Evolutionary conservation across 2,888 invertebrate species (phyloP), one percentile per base, ranked within the genome.

Genomic region (Drosophila suboccidentalis): DNA sequence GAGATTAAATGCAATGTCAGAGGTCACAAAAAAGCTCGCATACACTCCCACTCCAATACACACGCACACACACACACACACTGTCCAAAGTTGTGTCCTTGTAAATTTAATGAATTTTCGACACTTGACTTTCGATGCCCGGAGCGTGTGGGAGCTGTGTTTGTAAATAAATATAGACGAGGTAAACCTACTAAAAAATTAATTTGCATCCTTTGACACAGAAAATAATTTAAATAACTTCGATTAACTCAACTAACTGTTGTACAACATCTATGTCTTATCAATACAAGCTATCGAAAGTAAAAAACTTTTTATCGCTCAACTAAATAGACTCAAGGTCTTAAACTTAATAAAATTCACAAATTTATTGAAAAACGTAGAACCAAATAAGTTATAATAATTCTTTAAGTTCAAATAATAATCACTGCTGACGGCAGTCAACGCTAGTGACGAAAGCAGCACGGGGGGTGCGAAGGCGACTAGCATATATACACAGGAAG

Each of bases 1-100:
- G 89, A 87, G 90, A 87, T 90, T 87, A 90, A 90, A 88, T 90
- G 89, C 90, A 90, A 90, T 87, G 87, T 82, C 90, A 88, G 88
- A 87, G 87, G 89, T 89, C 79, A 78, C 70, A 80, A 70, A 80
- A 76, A 73, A 75, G 47, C 65, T 61, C 38, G 2, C 62, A 63
- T 58, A 68, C 71, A 64, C 53, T 55, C 44, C 51, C 51, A 44
- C 64, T 44, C 46, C 6, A n/a, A 46, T 38, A 59, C 59, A 49
- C 65, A 55, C 67, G 46, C 46, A 32, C 64, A 49, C 54, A 49
- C 38, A 59, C 59, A 49, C 65, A 55, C 67, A 49, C 46, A 32
- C 60, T 57, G 62, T 58, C 49, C 69, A 86, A 85, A 89, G 81
- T 85, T 87, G 87, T 86, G 86, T 89, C 89, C 85, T 89, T 86